These are phyloP conservation scores for Coleophora flavipennella DNA, from an alignment of 2,888 invertebrate genomes.

Conservation along the genomic window DNA sequence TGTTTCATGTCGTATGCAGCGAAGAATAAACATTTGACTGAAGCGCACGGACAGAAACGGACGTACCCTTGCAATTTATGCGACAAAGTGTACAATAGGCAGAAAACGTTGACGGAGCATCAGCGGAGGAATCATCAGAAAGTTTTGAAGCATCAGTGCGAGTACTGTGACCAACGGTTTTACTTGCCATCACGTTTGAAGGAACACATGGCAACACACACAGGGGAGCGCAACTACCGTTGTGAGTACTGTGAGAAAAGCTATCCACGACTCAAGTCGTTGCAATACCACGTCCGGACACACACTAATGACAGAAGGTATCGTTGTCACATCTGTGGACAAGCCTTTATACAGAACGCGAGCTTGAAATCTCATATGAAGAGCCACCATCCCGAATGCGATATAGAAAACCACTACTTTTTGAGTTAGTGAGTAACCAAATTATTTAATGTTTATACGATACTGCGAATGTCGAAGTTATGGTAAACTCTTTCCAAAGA, in stretches of 20 bases:
- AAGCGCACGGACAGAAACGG: constrained; percentile 55
- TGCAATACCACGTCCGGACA: constrained; percentile 73
- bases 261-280: constrained; percentile 71
- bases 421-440: neutral
- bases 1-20: constrained; percentile 61
- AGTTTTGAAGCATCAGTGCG: constrained; percentile 65
- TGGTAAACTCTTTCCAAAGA: too few species aligned
- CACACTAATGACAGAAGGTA: constrained; percentile 73
- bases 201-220: constrained; percentile 69
- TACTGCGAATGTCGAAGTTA: too few species aligned
- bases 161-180: constrained; percentile 68
- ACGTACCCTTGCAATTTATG: constrained; percentile 61
- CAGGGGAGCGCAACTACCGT: constrained; percentile 67
- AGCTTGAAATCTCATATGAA: constrained; percentile 74
- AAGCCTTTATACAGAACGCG: constrained; percentile 73
- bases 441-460: too few species aligned
- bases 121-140: constrained; percentile 57
- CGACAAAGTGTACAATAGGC: constrained; percentile 59
- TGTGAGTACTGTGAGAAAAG: constrained; percentile 74
- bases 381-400: constrained; percentile 66
- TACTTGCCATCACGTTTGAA: constrained; percentile 56
- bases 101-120: constrained; percentile 58
- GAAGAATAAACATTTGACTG: constrained; percentile 55
- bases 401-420: constrained; percentile 49
- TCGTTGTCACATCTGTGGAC: constrained; percentile 68